phyloP scores from a whole-genome alignment of 2,797 vertebrate species.

The Scolopax rusticola region DNA sequence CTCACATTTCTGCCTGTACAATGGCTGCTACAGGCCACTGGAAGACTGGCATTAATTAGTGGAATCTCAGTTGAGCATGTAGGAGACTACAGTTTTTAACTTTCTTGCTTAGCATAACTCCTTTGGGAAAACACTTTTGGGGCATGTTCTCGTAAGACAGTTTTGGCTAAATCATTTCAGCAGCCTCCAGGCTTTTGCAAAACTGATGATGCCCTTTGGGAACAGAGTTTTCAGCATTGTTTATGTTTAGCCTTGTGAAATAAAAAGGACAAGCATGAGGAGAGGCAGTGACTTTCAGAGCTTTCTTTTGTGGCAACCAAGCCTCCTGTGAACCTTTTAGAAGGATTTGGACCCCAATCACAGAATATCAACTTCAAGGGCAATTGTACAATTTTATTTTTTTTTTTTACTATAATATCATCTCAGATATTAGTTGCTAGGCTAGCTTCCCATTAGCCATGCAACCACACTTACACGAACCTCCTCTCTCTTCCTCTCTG shows the following conservation, averaged over 20 bases:
- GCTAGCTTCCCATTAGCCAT: neutral
- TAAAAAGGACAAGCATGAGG: neutral
- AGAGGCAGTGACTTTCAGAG: neutral
- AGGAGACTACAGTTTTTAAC: neutral
- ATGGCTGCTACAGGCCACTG: neutral
- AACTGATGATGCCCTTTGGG: neutral
- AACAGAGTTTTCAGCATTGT: neutral
- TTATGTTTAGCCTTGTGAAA: neutral
- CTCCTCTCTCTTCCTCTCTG: neutral
- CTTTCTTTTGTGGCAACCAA: neutral
- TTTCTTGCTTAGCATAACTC: neutral
- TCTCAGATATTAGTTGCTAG: neutral
- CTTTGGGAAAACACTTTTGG: neutral
- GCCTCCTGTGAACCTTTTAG: neutral
- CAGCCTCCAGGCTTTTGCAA: neutral
- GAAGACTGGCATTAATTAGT: neutral
- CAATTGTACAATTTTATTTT: neutral
- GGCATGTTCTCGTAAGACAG: neutral
- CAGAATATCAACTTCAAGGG: neutral
- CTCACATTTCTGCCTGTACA: neutral
- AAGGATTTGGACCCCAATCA: neutral
- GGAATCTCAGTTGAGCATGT: neutral
- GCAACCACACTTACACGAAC: neutral
- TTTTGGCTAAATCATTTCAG: neutral
- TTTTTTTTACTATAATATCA: neutral